Conservation (phyloP, 53 echinoderm and acorn worm species). For the Echinarachnius parma region DNA sequence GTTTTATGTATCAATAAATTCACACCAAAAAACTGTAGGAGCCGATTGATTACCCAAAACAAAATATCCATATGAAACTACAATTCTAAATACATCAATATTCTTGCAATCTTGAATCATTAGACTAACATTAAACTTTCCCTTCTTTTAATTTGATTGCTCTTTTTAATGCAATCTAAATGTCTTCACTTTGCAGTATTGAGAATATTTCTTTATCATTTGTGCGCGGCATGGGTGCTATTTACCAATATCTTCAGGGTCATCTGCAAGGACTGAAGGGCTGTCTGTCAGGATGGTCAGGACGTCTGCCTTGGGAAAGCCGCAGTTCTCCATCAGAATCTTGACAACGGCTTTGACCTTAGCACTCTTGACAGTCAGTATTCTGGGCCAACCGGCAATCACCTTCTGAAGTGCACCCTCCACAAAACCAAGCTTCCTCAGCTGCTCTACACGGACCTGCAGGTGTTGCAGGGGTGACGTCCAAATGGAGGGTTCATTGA, state of each 20-base stretch:
- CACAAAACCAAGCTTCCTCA: constrained; percentile 66
- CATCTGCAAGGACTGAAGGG: constrained; percentile 45
- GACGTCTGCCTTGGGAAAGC: constrained; percentile 55
- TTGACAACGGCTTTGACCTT: constrained; percentile 42
- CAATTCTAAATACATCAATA: no score
- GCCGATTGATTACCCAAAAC: no score
- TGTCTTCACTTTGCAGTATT: no score
- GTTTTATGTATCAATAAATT: no score
- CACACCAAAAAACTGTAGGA: no score
- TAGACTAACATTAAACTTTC: no score
- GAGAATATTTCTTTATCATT: no score
- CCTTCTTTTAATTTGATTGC: no score
- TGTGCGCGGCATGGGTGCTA: no score
- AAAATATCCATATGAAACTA: no score
- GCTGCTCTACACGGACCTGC: constrained; percentile 31
- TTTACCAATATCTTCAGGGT: constrained; percentile 59
- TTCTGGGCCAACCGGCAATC: constrained; percentile 52
- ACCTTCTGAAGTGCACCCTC: constrained; percentile 67
- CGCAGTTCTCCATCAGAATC: constrained; percentile 45
- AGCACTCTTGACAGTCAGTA: constrained; percentile 55
- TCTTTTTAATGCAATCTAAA: no score
- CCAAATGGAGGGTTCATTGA: constrained; percentile 47
- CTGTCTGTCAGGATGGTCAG: constrained; percentile 36
- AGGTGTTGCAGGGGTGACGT: constrained; percentile 5
- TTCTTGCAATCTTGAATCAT: no score